Evolutionary conservation across 2,113 vertebrate species (phyloP).

Genomic region (Verasper variegatus): DNA sequence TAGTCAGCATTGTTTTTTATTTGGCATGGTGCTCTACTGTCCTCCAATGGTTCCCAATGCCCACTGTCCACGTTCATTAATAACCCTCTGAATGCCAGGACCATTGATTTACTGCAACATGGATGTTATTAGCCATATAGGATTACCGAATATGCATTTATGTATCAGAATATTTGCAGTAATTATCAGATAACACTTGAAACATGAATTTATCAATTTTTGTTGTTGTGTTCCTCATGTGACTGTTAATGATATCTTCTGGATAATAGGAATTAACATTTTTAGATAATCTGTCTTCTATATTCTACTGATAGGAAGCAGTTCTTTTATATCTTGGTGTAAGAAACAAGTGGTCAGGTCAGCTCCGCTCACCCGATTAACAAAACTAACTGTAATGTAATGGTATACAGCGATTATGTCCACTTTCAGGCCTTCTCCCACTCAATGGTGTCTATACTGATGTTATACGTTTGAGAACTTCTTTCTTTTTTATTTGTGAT

Average conservation of each 20-base stretch:
- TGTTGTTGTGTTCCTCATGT: slow-evolving; percentile 45
- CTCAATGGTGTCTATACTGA: slow-evolving; percentile 46
- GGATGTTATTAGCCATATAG: slow-evolving; percentile 50
- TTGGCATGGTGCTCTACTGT: slow-evolving; percentile 56
- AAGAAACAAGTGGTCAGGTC: slow-evolving; percentile 45
- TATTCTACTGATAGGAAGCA: slow-evolving; percentile 58
- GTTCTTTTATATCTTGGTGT: slow-evolving; percentile 68
- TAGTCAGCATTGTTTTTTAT: neutral
- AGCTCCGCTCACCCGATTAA: slow-evolving; percentile 38
- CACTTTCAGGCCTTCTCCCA: slow-evolving; percentile 62
- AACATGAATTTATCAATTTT: slow-evolving; percentile 45
- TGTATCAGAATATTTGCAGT: slow-evolving; percentile 62
- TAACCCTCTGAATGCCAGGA: neutral
- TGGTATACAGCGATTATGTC: slow-evolving; percentile 38
- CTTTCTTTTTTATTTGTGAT: slow-evolving; percentile 36
- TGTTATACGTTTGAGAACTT: slow-evolving; percentile 61
- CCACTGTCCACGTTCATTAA: slow-evolving; percentile 20
- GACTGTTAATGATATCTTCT: slow-evolving; percentile 72
- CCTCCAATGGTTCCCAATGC: slow-evolving; percentile 55
- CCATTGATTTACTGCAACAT: slow-evolving; percentile 26
- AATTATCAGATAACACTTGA: slow-evolving; percentile 65
- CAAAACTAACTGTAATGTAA: slow-evolving; percentile 48
- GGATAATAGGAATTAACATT: slow-evolving; percentile 48
- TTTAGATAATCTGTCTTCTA: slow-evolving; percentile 65
- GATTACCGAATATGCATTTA: slow-evolving; percentile 69